phyloP scores from a whole-genome alignment of 2,888 invertebrate species.

The Leptopterna dolabrata region DNA sequence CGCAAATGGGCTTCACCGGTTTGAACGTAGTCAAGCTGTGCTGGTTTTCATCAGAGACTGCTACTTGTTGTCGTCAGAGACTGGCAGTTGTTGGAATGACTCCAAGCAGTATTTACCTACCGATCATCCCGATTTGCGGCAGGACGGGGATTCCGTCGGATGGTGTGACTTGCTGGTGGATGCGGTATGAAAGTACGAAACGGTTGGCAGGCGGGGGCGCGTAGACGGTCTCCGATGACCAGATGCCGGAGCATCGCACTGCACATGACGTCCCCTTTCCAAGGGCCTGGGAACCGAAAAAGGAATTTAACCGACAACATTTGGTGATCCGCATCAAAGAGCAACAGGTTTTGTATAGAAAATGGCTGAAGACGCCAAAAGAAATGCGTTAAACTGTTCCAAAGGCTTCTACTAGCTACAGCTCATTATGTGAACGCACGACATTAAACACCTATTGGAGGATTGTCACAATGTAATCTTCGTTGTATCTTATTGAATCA shows the following conservation, averaged over 20 bases:
- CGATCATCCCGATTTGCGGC: too few relatives aligned
- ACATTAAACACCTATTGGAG: too few relatives aligned
- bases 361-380: neutral
- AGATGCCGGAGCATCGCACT: constrained; percentile 3
- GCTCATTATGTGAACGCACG: too few relatives aligned
- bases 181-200: neutral
- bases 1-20: too few relatives aligned
- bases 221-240: neutral
- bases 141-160: too few relatives aligned
- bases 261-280: neutral
- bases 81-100: too few relatives aligned
- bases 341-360: neutral
- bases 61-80: too few relatives aligned
- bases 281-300: neutral
- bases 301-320: neutral
- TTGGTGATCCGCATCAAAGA: neutral
- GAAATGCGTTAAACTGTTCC: neutral
- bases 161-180: neutral
- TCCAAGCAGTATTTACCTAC: too few relatives aligned
- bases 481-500: too few relatives aligned
- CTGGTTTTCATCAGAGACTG: too few relatives aligned
- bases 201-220: neutral
- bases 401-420: neutral
- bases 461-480: too few relatives aligned
- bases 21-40: too few relatives aligned